These are phyloP conservation scores for Rhinogobius similis DNA, from an alignment of 2,113 vertebrate species.

Conservation along the genomic window DNA sequence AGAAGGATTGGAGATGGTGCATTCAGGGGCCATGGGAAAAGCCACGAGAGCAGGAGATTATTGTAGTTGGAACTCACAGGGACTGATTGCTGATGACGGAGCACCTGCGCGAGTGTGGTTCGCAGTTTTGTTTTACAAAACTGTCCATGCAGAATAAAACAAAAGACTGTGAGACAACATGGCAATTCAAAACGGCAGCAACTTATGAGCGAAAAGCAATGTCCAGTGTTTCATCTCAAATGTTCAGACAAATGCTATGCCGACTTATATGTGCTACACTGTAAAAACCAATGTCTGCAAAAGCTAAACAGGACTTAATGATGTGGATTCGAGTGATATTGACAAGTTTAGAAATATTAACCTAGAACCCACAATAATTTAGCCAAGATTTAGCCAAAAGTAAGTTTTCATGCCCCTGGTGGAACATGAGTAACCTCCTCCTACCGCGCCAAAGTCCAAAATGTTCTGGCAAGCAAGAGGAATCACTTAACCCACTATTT, in stretches of 20 bases:
- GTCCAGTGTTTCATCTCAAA: constrained; percentile 61
- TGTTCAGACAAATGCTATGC: neutral
- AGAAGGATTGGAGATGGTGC: constrained; percentile 2
- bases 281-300: neutral
- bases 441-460: no score
- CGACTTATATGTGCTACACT: neutral
- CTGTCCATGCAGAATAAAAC: constrained; percentile 95
- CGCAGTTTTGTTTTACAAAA: constrained; percentile 99
- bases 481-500: no score
- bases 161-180: constrained; percentile 83
- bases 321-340: neutral
- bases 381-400: no score
- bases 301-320: neutral
- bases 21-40: neutral
- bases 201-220: constrained; percentile 26
- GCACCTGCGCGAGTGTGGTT: constrained; percentile 96
- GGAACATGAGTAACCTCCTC: no score
- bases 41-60: constrained; percentile 49
- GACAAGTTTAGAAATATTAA: no score
- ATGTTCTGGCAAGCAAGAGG: no score
- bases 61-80: constrained; percentile 81
- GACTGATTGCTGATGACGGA: constrained; percentile 99
- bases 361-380: no score
- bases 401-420: no score
- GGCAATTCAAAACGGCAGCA: constrained; percentile 51